Evolutionary conservation across 2,888 invertebrate genomes (phyloP), one percentile per base, ranked within the genome.

Genomic region (Clepsis dumicolana): DNA sequence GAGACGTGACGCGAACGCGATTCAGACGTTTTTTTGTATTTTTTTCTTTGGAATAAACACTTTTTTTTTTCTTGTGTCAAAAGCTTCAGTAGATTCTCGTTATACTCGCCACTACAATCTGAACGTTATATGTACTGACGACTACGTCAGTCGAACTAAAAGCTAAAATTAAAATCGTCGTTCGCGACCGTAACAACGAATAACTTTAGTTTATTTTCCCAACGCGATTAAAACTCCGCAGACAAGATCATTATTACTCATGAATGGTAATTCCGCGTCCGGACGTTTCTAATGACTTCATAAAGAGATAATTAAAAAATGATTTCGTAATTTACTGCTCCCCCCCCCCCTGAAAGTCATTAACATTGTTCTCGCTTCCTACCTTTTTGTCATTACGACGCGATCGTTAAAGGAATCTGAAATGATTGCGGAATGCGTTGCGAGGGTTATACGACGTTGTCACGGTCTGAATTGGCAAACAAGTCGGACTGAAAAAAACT

Each of bases 231-330:
- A 56, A 64, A 57, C 12, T 57, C 32, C 18, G 48, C 44, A 16
- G 14, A 3, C 38, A 29, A 53, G 18, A 8, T 16, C 32, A 21
- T 48, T 18, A 14, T 35, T 21, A n/a, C 54, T 21, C 48, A 54
- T 66, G 44, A 62, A 61, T 66, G 60, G 53, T 66, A 66, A 65
- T 65, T 54, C 35, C 5, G 27, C 61, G 24, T 35, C 25, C 65
- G 62, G 61, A 48, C 48, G 61, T 38, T 67, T 67, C 62, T 62
- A 67, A 67, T 56, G 66, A 67, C 66, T 67, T 50, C 66, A 67
- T 56, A 62, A 67, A 67, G 56, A 62, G 66, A 61, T 61, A 67
- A 67, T 67, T 67, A 67, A 62, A 67, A 67, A 67, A 67, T 67
- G 54, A 67, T 67, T 67, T 65, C 38, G 62, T 62, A 67, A 67